Conservation (phyloP, 2,888 invertebrate species). For the Chaitophorus viminalis region DNA sequence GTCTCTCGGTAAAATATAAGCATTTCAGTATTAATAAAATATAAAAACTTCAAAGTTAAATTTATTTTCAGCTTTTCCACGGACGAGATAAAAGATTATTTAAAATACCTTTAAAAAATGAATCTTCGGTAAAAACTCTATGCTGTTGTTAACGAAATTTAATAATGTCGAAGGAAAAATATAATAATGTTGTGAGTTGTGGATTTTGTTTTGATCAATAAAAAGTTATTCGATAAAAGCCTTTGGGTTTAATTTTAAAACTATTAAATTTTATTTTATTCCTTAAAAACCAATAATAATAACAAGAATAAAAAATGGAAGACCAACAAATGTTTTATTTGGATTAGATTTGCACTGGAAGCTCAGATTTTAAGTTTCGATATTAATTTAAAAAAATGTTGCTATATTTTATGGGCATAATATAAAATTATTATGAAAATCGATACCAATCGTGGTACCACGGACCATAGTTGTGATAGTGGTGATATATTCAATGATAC, state of each 20-base stretch:
- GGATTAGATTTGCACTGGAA: background rate
- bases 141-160: slow-evolving; percentile 9
- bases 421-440: background rate
- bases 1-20: slow-evolving; percentile 4
- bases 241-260: background rate
- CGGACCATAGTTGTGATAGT: background rate
- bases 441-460: background rate
- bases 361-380: background rate
- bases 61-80: slow-evolving; percentile 1
- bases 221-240: background rate
- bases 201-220: slow-evolving; percentile 1
- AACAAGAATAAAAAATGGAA: no score
- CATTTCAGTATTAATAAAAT: slow-evolving; percentile 37
- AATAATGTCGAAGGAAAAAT: slow-evolving; percentile 3
- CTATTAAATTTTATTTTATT: background rate
- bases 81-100: slow-evolving; percentile 27
- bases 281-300: no score
- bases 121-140: background rate
- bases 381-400: background rate
- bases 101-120: slow-evolving; percentile 17
- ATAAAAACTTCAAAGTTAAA: slow-evolving; percentile 41
- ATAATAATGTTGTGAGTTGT: slow-evolving; percentile 11
- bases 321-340: no score
- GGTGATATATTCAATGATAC: background rate
- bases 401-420: background rate